Evolutionary conservation across 2,113 vertebrate species (phyloP).

Genomic region (Rhinichthys klamathensis): DNA sequence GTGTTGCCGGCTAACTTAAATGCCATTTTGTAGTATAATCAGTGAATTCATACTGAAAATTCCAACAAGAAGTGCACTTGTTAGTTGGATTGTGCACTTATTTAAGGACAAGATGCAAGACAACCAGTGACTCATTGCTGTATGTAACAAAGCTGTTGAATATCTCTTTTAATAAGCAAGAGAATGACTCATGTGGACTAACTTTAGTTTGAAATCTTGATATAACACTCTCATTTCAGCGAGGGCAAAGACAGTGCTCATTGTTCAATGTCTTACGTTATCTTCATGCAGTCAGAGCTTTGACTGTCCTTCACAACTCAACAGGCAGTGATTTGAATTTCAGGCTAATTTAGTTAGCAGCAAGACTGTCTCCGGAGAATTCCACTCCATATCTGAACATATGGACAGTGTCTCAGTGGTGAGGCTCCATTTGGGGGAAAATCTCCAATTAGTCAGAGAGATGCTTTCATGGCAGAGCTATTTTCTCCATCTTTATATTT

Average conservation of each 20-base stretch:
- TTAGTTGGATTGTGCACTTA: too few species aligned
- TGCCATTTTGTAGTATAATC: too few species aligned
- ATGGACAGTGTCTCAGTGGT: slow-evolving; percentile 43
- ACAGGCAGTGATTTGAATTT: slow-evolving; percentile 40
- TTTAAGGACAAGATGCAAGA: background rate
- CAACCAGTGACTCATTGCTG: slow-evolving; percentile 17
- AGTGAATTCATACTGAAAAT: too few species aligned
- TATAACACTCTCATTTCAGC: background rate
- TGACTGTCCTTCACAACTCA: slow-evolving; percentile 46
- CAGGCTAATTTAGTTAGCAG: slow-evolving; percentile 49
- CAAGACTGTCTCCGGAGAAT: slow-evolving; percentile 34
- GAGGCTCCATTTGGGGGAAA: slow-evolving; percentile 21
- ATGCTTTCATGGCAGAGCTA: slow-evolving; percentile 24
- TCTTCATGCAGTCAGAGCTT: slow-evolving; percentile 10
- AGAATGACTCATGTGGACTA: slow-evolving; percentile 17
- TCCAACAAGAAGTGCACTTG: too few species aligned
- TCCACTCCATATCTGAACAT: slow-evolving; percentile 38
- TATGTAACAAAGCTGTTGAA: background rate
- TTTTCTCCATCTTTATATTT: slow-evolving; percentile 40
- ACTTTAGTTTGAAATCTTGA: slow-evolving; percentile 2
- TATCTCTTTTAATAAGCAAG: background rate
- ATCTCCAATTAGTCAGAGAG: slow-evolving; percentile 48
- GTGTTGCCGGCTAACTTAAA: too few species aligned
- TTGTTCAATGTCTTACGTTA: background rate
- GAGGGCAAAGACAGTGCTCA: background rate